Evolutionary conservation across 2,888 invertebrate species (phyloP).

Genomic region (Idaea biselata): DNA sequence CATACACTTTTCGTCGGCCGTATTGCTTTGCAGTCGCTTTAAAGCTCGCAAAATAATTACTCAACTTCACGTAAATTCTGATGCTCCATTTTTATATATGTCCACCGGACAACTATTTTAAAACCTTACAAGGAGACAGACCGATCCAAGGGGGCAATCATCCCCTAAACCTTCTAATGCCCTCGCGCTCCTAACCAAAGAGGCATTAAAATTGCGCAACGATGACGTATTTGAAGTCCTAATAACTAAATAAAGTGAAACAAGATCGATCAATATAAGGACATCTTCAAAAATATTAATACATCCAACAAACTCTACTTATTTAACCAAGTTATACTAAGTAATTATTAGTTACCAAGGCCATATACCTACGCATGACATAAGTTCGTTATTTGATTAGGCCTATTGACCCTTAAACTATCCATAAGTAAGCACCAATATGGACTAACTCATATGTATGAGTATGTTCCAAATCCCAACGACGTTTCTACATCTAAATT

Average conservation of each 20-base stretch:
- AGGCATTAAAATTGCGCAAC: neutral
- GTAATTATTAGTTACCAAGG: constrained; percentile 1
- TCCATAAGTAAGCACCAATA: neutral
- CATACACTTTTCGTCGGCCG: no score
- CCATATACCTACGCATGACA: neutral
- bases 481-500: neutral
- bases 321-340: neutral
- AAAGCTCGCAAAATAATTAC: no score
- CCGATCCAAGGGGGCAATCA: no score
- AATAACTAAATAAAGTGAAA: neutral
- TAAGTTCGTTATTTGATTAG: neutral
- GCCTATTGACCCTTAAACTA: neutral
- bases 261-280: constrained; percentile 10
- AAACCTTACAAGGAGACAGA: no score
- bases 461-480: neutral
- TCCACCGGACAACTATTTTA: no score
- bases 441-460: neutral
- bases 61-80: no score
- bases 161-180: no score
- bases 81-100: no score
- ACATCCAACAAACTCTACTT: constrained; percentile 4
- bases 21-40: no score
- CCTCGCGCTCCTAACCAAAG: no score
- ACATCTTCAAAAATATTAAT: constrained; percentile 12
- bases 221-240: neutral